Evolutionary conservation across 2,888 invertebrate species (phyloP).

Genomic region (Synergus gifuensis): DNA sequence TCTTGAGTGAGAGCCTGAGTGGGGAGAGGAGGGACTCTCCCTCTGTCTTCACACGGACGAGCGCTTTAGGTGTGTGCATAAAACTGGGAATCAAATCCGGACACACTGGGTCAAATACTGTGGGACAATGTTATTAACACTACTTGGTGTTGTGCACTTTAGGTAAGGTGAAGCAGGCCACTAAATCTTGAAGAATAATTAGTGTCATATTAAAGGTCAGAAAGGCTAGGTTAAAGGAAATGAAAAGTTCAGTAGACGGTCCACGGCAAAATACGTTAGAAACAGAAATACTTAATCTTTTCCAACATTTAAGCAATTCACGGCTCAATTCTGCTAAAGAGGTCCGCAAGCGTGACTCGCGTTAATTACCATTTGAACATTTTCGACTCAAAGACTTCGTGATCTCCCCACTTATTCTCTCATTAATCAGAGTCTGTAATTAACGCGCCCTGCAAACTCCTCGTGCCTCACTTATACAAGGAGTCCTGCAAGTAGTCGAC

Average conservation of each 20-base stretch:
- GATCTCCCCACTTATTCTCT: constrained; percentile 46
- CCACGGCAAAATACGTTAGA: background rate
- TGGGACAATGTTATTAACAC: constrained; percentile 18
- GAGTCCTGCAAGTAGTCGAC: background rate
- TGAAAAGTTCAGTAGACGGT: constrained; percentile 40
- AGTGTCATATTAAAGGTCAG: constrained; percentile 41
- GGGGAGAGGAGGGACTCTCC: too few relatives aligned
- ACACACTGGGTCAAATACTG: background rate
- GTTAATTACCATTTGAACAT: constrained; percentile 52
- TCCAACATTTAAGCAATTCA: constrained; percentile 30
- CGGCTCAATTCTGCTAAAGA: constrained; percentile 34
- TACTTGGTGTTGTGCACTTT: constrained; percentile 10
- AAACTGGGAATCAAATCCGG: too few relatives aligned
- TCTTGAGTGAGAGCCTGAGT: too few relatives aligned
- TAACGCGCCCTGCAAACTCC: constrained; percentile 50
- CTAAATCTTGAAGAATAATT: constrained; percentile 38
- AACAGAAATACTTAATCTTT: constrained; percentile 9
- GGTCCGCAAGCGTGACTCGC: constrained; percentile 50
- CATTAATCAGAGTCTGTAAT: constrained; percentile 55
- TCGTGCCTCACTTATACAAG: constrained; percentile 48
- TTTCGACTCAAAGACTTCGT: constrained; percentile 42
- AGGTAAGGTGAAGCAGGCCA: constrained; percentile 21
- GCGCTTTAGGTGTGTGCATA: too few relatives aligned
- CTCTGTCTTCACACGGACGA: too few relatives aligned
- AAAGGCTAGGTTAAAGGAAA: constrained; percentile 30